Base-by-base conservation (phyloP, 2,888 invertebrate genomes). In the Charanyca ferruginea region DNA sequence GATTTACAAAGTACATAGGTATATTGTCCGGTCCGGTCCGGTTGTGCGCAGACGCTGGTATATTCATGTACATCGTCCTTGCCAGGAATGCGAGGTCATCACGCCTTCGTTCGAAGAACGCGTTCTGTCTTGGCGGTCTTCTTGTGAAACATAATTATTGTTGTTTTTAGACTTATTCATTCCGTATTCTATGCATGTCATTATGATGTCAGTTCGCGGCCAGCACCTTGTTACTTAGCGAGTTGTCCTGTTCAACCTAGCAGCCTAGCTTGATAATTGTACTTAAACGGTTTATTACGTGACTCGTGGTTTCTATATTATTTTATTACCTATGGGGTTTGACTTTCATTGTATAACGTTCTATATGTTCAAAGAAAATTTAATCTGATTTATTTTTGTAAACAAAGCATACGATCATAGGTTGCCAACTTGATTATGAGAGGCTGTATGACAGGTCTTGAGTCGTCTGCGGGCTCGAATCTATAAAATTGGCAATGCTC, bases 31-130 rank as follows among this genome's bases (percentile, higher is more conserved):
- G 85, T 72, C 60, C 73, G 69, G 84, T 84, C 74, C 66, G 77
- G 73, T 59, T 66, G 72, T 70, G 72, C 60, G 74, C 65, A 78
- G 76, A 79, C 81, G 77, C 77, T 38, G 80, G 72, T 81, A 87
- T 87, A 88, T 86, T 87, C 88, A 85, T 86, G 86, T 85, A 80
- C 81, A 88, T 90, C 95, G 95, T 95, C 95, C 95, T 95, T 95
- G 95, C 83, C 88, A 93, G 91, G 95, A 95, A 95, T 95, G 95
- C 94, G 95, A 95, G 95, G 95, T 88, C 93, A 91, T 86, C 92
- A 91, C 92, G 94, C 91, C 88, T 89, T 86, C 87, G 87, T 90
- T 83, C 86, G 87, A 88, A 90, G 90, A 87, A 87, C 90, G 91
- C 89, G 89, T 86, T 90, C 89, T 89, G 89, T 88, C 85, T 86